Conservation (phyloP, 2,797 vertebrate genomes). For the Macropodus opercularis region DNA sequence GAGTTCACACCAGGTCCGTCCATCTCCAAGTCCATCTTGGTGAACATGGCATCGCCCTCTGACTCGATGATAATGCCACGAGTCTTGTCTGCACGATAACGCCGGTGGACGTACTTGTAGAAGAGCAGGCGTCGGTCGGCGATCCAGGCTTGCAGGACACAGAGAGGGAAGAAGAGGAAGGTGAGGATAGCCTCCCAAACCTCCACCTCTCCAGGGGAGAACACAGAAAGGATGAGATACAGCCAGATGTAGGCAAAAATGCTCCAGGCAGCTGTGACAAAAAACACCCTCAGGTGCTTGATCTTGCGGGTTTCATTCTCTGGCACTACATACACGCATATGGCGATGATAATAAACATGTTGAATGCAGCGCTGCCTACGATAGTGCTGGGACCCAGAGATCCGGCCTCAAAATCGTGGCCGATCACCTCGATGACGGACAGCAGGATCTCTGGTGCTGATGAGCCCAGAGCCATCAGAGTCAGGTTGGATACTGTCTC, state of each 20-base stretch:
- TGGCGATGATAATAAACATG: conserved; percentile 90
- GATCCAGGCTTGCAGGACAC: conserved; percentile 88
- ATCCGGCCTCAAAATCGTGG: conserved; percentile 84
- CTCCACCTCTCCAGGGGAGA: conserved; percentile 84
- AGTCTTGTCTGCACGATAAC: conserved; percentile 85
- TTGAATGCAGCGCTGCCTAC: conserved; percentile 90
- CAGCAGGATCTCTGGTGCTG: conserved; percentile 88
- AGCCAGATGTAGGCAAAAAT: conserved; percentile 90
- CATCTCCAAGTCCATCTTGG: conserved; percentile 88
- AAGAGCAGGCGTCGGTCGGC: conserved; percentile 88
- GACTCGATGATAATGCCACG: conserved; percentile 87
- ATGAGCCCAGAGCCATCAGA: conserved; percentile 88
- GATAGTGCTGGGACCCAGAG: conserved; percentile 88
- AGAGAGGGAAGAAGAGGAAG: conserved; percentile 88
- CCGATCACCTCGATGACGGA: conserved; percentile 89
- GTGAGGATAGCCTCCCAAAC: conserved; percentile 89
- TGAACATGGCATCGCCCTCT: conserved; percentile 84
- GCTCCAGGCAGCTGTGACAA: conserved; percentile 87
- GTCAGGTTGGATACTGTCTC: conserved; percentile 90
- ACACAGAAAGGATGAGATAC: conserved; percentile 87
- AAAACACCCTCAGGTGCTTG: conserved; percentile 88
- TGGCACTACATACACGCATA: conserved; percentile 87
- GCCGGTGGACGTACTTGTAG: conserved; percentile 87
- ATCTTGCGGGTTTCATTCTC: conserved; percentile 86
- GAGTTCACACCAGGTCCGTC: conserved; percentile 82